Conservation (phyloP, 2,797 vertebrate genomes). For the Sebastes paucispinis region DNA sequence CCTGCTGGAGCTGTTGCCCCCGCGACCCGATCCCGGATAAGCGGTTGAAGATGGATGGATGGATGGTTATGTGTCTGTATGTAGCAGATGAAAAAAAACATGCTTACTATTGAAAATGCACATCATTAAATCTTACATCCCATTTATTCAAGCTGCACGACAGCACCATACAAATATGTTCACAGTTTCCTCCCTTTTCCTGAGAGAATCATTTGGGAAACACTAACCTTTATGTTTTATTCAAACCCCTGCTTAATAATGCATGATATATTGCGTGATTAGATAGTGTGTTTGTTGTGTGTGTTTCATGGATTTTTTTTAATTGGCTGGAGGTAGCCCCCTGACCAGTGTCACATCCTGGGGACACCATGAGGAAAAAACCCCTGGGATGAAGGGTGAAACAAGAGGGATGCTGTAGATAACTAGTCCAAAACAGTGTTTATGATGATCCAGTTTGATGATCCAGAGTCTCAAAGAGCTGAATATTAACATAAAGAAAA, state of each 20-base stretch:
- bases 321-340: conserved; percentile 33
- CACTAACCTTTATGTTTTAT: conserved; percentile 71
- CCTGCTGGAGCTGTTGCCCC: too few species aligned
- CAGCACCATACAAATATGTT: conserved; percentile 40
- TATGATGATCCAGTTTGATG: conserved; percentile 1
- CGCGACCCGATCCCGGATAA: too few species aligned
- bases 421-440: neutral
- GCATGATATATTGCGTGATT: conserved; percentile 47
- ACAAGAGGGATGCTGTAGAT: neutral
- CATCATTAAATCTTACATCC: conserved; percentile 11
- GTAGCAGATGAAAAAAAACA: neutral
- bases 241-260: conserved; percentile 67
- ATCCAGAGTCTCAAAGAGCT: neutral
- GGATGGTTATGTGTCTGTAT: neutral
- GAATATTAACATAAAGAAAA: neutral
- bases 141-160: conserved; percentile 44
- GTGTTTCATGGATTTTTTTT: conserved; percentile 41
- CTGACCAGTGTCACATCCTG: conserved; percentile 46
- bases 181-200: conserved; percentile 15
- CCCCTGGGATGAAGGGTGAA: neutral
- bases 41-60: too few species aligned
- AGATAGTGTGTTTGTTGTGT: conserved; percentile 9
- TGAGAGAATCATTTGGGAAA: conserved; percentile 60
- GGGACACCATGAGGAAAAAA: conserved; percentile 26
- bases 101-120: neutral